phyloP scores from a whole-genome alignment of 2,888 invertebrate genomes.

The Trissolcus japonicus region DNA sequence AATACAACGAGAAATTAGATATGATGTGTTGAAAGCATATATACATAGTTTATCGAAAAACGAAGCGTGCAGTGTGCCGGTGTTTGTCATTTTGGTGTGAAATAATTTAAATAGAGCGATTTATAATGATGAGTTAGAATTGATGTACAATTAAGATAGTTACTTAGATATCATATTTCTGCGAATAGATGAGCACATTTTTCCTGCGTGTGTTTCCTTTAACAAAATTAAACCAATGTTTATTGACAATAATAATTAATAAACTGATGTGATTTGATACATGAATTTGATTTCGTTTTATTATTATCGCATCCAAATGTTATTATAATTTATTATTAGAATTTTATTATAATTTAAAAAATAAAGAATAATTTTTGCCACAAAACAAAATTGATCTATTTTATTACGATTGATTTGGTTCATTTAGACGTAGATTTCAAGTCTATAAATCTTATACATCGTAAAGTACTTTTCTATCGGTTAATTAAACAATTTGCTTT shows the following conservation, averaged over 20 bases:
- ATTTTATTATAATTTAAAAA: too few species aligned
- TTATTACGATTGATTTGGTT: too few species aligned
- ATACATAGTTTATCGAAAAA: background rate
- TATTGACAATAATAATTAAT: conserved; percentile 69
- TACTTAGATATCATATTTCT: conserved; percentile 21
- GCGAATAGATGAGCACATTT: conserved; percentile 11
- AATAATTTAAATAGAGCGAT: background rate
- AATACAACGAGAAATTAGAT: too few species aligned
- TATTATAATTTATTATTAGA: too few species aligned
- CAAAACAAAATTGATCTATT: too few species aligned
- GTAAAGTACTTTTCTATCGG: background rate
- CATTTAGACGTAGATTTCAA: too few species aligned
- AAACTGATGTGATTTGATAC: conserved; percentile 65
- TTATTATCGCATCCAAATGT: background rate
- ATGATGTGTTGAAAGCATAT: too few species aligned
- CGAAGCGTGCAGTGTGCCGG: conserved; percentile 22
- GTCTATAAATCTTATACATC: too few species aligned
- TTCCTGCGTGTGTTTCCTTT: conserved; percentile 15
- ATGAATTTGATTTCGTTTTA: background rate
- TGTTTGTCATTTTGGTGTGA: conserved; percentile 23
- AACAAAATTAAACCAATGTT: conserved; percentile 62
- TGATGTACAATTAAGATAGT: conserved; percentile 9
- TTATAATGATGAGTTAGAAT: too few species aligned
- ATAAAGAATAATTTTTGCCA: too few species aligned
- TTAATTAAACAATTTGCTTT: background rate